Percentiles rank a stretch among this genome's conserved stretches.
These are phyloP conservation scores for Acrobasis suavella DNA, from an alignment of 2,888 invertebrate genomes.

Conservation along the genomic window DNA sequence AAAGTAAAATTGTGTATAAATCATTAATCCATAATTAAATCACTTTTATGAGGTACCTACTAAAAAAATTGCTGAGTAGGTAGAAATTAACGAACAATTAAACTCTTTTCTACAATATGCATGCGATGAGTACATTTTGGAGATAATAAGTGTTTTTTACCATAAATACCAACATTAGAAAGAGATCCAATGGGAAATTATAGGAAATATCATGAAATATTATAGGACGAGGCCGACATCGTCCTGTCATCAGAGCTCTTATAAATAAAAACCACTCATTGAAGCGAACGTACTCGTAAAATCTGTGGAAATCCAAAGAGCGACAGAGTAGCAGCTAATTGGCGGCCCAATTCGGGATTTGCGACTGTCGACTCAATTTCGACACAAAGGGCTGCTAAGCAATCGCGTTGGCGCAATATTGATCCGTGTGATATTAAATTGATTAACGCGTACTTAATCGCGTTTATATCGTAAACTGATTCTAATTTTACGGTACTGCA, in stretches of 20 bases:
- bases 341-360: constrained; percentile 17
- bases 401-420: constrained; percentile 3
- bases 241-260: background rate
- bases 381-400: constrained; percentile 12
- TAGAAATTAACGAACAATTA: too few species aligned
- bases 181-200: background rate
- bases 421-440: constrained; percentile 15
- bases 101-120: too few species aligned
- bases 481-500: background rate
- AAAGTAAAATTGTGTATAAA: too few species aligned
- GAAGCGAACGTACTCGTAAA: constrained; percentile 5
- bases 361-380: constrained; percentile 11
- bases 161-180: background rate
- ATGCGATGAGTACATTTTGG: too few species aligned
- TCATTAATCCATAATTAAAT: too few species aligned
- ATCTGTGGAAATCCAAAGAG: constrained; percentile 1
- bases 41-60: too few species aligned
- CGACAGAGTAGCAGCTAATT: constrained; percentile 14
- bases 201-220: background rate
- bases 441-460: constrained; percentile 11
- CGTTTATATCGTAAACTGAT: constrained; percentile 4
- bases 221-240: background rate
- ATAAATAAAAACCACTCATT: constrained; percentile 12
- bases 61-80: too few species aligned
- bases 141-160: too few species aligned